phyloP scores from a whole-genome alignment of 30 jellyfish, hydroid and myxozoan species.

The Haliclystus octoradiatus region DNA sequence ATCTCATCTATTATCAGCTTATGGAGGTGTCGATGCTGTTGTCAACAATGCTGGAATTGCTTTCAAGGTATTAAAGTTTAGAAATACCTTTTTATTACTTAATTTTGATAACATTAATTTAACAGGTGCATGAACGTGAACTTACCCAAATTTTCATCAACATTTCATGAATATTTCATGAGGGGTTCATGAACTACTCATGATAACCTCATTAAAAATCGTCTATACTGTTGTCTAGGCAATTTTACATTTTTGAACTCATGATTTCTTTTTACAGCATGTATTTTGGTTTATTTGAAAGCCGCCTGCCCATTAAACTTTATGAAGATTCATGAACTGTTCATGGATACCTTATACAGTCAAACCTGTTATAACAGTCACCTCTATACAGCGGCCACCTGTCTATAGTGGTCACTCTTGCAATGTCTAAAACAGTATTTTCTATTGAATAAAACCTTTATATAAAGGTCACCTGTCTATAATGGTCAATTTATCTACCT shows the following conservation, averaged over 20 bases:
- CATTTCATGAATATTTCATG: too few species aligned
- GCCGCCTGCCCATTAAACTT: neutral
- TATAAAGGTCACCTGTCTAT: neutral
- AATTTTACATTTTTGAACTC: too few species aligned
- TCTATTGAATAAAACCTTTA: neutral
- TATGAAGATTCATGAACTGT: neutral
- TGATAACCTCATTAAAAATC: too few species aligned
- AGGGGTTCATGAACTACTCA: too few species aligned
- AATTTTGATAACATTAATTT: neutral
- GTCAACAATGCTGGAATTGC: neutral
- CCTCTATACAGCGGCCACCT: slow-evolving; percentile 1
- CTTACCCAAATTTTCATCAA: too few species aligned
- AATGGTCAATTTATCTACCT: neutral
- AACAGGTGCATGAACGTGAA: too few species aligned
- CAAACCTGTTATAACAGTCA: neutral
- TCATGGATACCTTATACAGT: too few species aligned
- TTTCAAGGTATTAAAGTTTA: neutral
- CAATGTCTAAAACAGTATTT: neutral
- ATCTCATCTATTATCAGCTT: neutral
- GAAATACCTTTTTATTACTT: neutral
- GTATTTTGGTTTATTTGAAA: too few species aligned
- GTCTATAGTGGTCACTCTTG: neutral
- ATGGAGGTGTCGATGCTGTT: neutral
- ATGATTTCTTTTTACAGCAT: too few species aligned
- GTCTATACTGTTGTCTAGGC: too few species aligned